Evolutionary conservation across 92 coral and sea anemone genomes (phyloP), one percentile per base, ranked within the genome.

Genomic region (Desmophyllum pertusum): DNA sequence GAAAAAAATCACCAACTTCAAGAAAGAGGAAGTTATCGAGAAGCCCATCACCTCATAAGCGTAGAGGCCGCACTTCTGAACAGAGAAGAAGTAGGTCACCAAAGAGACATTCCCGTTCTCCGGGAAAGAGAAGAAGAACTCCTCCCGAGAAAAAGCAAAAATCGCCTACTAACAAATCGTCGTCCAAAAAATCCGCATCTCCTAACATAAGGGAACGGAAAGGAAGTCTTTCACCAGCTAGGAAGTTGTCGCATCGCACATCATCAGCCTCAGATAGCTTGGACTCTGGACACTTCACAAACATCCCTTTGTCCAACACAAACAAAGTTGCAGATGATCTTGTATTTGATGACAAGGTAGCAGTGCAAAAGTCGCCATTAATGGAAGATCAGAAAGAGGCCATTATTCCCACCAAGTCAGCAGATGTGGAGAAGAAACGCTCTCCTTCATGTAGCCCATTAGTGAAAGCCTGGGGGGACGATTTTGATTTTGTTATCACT

Each of bases 401-500:
- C n/a, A 80, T 76, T 72, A 5, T 25, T 39, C 36, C 65, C 10
- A 51, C 70, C 21, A 38, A 71, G 33, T 13, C 36, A 21, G 42
- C 13, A 23, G 85, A 70, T 27, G 1, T 57, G 30, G 78, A 41
- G 59, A 81, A 81, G 71, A 78, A 52, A n/a, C 31, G 13, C 15
- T 81, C 85, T 52, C 85, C 85, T 38, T 31, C 70, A 6, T 61
- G 10, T 8, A 81, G 85, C 61, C 85, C 85, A 39, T 35, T n/a
- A n/a, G n/a, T 15, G 23, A 81, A 81, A 42, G 29, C 70, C 39
- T 72, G 77, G 85, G 85, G 71, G 10, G 85, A 81, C 39, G 85
- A 81, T 43, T 70, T 81, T 70, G 85, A 81, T 71, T 81, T 70
- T 38, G 85, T 81, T 40, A 70, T 81, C 57, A 81, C 85, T 35